Evolutionary conservation across 2,888 invertebrate species (phyloP), one percentile per base, ranked within the genome.

Genomic region (Leucophenga montana): DNA sequence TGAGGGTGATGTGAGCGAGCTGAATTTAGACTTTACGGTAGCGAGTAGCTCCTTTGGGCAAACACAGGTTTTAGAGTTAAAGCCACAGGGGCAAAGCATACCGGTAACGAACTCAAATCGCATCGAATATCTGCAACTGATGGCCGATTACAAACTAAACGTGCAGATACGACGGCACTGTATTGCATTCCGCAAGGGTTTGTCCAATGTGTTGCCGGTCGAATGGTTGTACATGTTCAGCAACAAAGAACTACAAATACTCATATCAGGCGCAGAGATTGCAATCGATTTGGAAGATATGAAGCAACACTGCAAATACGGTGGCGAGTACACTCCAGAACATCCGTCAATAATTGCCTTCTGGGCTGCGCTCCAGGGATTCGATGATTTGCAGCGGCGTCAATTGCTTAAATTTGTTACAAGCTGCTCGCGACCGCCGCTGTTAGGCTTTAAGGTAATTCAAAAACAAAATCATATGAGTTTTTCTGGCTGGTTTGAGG

Each of bases 371-470:
- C 92, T 98, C 9, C 91, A 93, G 68, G 91, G 91, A 59, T 97
- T 99, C 87, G 93, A 92, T 66, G 96, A 97, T 87, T 90, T 92
- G 67, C 95, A 97, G 88, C 93, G 94, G 73, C 91, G 97, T 71
- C 95, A 95, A 85, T 90, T 99, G 67, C 90, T 99, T 9, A 98
- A 98, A 89, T 99, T 99, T 90, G 98, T 99, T 54, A 99, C 99
- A 1, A 97, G 98, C 86, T 99, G 99, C 86, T 99, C 99, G 0
- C 90, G 98, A 71, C 97, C 99, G 3, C 99, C 99, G 0, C 90
- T 99, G 31, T 90, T 99, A 53, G 99, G 99, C 1, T 99, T 99
- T 86, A 97, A 97, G 92, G 97, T 97, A 87, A 83, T 81, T 39
- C 3, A 33, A 33, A n/a, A n/a, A n/a, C n/a, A n/a, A n/a, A n/a